These are phyloP conservation scores for Pantherophis guttatus DNA, from an alignment of 2,113 vertebrate species.

Conservation along the genomic window DNA sequence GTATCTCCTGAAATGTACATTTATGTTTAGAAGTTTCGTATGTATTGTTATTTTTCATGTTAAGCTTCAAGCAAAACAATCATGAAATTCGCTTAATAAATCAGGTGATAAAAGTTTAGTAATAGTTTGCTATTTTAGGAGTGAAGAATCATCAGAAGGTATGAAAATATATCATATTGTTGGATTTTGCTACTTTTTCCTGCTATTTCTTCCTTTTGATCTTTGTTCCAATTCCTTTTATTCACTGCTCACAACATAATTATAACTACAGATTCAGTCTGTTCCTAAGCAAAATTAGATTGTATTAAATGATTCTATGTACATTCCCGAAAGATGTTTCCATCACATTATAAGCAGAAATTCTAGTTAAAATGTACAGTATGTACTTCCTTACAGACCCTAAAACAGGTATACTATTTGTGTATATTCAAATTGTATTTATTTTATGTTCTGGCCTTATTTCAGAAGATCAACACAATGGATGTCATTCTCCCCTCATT, in stretches of 20 bases:
- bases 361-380: not conserved
- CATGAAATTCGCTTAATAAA: constrained; percentile 56
- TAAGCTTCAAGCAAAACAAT: constrained; percentile 58
- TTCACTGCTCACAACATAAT: not conserved
- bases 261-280: not conserved
- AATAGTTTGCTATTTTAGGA: constrained; percentile 68
- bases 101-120: constrained; percentile 60
- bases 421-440: not conserved
- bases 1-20: not conserved
- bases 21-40: not conserved
- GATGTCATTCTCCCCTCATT: not conserved
- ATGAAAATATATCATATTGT: constrained; percentile 61
- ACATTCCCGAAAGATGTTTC: not conserved
- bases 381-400: not conserved
- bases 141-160: constrained; percentile 63
- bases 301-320: not conserved
- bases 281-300: not conserved
- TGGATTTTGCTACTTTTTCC: constrained; percentile 46
- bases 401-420: not conserved
- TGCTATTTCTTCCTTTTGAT: constrained; percentile 55
- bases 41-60: constrained; percentile 36
- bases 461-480: not conserved
- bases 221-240: not conserved
- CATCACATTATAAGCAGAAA: not conserved
- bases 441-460: not conserved